Conservation (phyloP, 2,113 vertebrate species). For the Halcyon malimbica region DNA sequence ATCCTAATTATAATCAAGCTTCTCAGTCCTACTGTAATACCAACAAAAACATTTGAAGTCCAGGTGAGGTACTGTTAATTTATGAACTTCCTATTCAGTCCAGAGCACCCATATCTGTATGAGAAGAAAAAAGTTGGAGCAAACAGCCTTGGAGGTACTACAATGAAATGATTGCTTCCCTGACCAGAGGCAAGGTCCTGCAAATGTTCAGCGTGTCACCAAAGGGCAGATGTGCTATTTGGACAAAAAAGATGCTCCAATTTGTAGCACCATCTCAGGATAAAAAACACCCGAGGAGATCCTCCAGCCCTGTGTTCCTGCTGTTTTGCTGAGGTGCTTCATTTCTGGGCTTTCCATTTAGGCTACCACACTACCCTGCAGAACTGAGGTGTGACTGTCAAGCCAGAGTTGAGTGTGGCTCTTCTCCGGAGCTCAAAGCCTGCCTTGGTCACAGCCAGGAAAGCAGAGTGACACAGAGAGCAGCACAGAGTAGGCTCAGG, state of each 20-base stretch:
- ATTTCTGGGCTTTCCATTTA: neutral
- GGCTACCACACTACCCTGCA: neutral
- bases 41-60: neutral
- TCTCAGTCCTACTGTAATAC: neutral
- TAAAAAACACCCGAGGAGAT: neutral
- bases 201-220: neutral
- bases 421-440: neutral
- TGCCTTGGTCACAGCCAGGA: neutral
- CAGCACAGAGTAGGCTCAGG: neutral
- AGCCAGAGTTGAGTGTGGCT: neutral
- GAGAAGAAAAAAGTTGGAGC: neutral
- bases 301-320: neutral
- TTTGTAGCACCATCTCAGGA: neutral
- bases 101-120: neutral
- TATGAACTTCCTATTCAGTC: neutral
- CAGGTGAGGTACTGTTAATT: neutral
- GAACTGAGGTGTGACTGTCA: neutral
- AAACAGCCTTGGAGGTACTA: neutral
- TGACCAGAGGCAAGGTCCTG: neutral
- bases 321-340: neutral
- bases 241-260: neutral
- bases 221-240: neutral
- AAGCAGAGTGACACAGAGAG: accelerated
- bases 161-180: neutral
- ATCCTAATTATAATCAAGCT: neutral